Evolutionary conservation across 2,888 invertebrate genomes (phyloP), one percentile per base, ranked within the genome.

Genomic region (Zygogramma bicolorata): DNA sequence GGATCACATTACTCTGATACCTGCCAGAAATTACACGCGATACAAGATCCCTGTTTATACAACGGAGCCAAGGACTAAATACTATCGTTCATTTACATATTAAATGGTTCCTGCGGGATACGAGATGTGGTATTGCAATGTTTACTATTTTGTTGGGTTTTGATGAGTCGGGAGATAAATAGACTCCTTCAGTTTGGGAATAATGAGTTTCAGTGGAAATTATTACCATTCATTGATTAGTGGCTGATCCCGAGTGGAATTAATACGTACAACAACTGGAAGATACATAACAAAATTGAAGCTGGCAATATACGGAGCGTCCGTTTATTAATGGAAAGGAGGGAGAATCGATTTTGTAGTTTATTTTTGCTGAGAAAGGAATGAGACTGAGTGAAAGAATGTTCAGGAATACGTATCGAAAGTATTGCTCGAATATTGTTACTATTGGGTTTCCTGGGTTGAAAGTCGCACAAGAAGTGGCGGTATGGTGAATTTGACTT

Each of bases 1-100:
- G 46, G 46, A 46, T 46, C 46, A 46, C 46, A 46, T 46, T 46
- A 46, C 46, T 46, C 46, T 46, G 46, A 46, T 46, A 46, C 46
- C 46, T 46, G 46, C 46, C 46, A 46, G 46, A 46, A 46, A 46
- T 46, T 46, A 46, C 46, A 46, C 3, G 46, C 20, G 46, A 46
- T 18, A 46, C 46, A 18, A 46, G 18, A 46, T 46, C 46, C 46
- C 46, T 46, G 46, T 46, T 46, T 46, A 46, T 46, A 46, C 46
- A 46, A 46, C 46, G 46, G 46, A 46, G 46, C 46, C 46, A 46
- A 46, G 46, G 46, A 46, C 46, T 46, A 46, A 46, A 46, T 46
- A 46, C 46, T 46, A 46, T 46, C 46, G 46, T 8, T 8, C 46
- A 46, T 46, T 46, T 46, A 20, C 46, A 46, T 46, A 46, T 46